A percentile compares a stretch with the other conserved stretches of the same genome.
These are phyloP conservation scores for Lepilemur ruficaudatus DNA, from an alignment of 2,797 vertebrate genomes.

Conservation along the genomic window DNA sequence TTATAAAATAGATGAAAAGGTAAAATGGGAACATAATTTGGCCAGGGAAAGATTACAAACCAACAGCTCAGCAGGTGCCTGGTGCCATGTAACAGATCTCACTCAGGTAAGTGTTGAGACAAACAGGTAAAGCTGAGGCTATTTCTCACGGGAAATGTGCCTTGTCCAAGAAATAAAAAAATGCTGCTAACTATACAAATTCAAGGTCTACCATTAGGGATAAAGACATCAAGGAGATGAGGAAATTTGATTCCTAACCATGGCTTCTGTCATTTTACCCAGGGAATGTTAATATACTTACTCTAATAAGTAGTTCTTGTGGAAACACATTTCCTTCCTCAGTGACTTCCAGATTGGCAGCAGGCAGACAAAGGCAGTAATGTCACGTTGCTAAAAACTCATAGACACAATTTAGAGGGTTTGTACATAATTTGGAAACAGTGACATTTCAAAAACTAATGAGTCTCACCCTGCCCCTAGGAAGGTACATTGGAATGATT, in stretches of 20 bases:
- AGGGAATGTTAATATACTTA: neutral
- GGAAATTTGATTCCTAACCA: neutral
- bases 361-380: neutral
- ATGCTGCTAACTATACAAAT: conserved; percentile 17
- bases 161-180: neutral
- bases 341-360: neutral
- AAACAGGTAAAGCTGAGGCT: neutral
- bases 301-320: conserved; percentile 42
- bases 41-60: conserved; percentile 20
- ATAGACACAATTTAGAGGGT: neutral
- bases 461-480: neutral
- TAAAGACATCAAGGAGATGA: conserved; percentile 26
- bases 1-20: neutral
- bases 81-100: neutral
- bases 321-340: neutral
- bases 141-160: neutral
- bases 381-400: neutral
- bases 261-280: neutral
- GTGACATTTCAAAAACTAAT: neutral
- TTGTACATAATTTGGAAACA: neutral
- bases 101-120: neutral
- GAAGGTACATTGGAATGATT: neutral
- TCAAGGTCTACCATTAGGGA: conserved; percentile 19
- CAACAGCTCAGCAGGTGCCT: neutral
- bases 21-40: conserved; percentile 13